Conservation (phyloP, 2,888 invertebrate genomes). For the Synanthedon formicaeformis region DNA sequence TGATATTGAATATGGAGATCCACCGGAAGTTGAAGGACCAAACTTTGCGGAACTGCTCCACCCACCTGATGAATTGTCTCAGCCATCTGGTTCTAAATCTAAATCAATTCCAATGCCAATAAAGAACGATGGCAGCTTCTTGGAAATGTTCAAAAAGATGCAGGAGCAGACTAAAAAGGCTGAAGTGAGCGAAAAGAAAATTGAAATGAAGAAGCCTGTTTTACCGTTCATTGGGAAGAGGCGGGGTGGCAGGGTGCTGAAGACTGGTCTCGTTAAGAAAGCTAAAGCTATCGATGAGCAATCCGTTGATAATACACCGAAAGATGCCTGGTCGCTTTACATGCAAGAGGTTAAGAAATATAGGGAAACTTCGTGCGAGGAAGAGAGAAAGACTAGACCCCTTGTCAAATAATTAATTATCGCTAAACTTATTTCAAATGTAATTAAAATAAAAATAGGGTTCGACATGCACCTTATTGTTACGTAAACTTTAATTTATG, state of each 20-base stretch:
- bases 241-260: constrained; percentile 86
- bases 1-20: constrained; percentile 54
- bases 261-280: constrained; percentile 92
- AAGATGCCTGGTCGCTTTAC: constrained; percentile 93
- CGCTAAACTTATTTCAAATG: no score
- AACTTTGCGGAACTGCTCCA: constrained; percentile 53
- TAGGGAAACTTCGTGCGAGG: constrained; percentile 91
- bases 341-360: constrained; percentile 95
- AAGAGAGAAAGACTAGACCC: constrained; percentile 90
- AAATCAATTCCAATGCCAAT: constrained; percentile 75
- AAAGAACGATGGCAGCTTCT: constrained; percentile 90
- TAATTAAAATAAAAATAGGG: background rate
- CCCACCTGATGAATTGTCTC: constrained; percentile 30
- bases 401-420: constrained; percentile 80
- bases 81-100: constrained; percentile 48
- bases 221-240: constrained; percentile 79
- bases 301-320: constrained; percentile 73
- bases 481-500: background rate
- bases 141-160: constrained; percentile 93
- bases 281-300: constrained; percentile 76
- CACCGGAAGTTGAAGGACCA: constrained; percentile 58
- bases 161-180: constrained; percentile 73
- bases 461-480: background rate
- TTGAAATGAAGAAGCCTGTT: constrained; percentile 52
- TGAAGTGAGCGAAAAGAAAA: constrained; percentile 43